phyloP scores from a whole-genome alignment of 2,797 vertebrate species.

The Eleutherodactylus coqui region DNA sequence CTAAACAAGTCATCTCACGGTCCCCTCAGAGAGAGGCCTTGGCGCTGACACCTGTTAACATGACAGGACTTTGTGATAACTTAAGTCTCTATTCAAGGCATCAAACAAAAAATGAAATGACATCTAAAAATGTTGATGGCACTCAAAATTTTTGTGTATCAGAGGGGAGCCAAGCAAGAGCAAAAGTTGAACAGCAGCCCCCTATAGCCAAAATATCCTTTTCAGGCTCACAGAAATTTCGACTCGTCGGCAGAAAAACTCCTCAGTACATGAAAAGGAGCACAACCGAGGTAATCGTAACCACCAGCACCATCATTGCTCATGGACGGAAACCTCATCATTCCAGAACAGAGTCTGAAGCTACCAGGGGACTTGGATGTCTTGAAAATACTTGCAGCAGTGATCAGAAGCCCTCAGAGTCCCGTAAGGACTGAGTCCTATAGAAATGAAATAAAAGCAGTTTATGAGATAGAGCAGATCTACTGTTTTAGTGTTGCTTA shows the following conservation, averaged over 20 bases:
- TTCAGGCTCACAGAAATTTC: constrained; percentile 48
- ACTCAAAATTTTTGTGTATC: neutral
- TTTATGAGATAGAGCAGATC: neutral
- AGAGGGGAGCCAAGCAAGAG: neutral
- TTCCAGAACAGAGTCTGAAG: neutral
- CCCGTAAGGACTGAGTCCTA: neutral
- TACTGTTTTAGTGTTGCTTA: neutral
- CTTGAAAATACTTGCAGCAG: neutral
- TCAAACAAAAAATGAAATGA: constrained; percentile 2
- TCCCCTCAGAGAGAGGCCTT: constrained; percentile 3
- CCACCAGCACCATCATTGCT: constrained; percentile 36
- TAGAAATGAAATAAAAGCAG: neutral
- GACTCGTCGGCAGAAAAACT: constrained; percentile 27
- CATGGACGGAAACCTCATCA: constrained; percentile 45
- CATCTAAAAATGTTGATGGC: neutral
- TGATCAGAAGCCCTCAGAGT: neutral
- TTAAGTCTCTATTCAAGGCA: neutral
- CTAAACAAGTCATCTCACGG: neutral
- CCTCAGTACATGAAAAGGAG: neutral
- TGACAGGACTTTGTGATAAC: neutral
- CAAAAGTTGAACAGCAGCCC: neutral
- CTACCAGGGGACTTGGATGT: neutral
- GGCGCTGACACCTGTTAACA: neutral
- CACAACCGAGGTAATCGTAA: neutral
- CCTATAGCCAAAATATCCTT: constrained; percentile 39